Base-by-base conservation (phyloP, 2,113 vertebrate genomes). In the Indicator maculatus region DNA sequence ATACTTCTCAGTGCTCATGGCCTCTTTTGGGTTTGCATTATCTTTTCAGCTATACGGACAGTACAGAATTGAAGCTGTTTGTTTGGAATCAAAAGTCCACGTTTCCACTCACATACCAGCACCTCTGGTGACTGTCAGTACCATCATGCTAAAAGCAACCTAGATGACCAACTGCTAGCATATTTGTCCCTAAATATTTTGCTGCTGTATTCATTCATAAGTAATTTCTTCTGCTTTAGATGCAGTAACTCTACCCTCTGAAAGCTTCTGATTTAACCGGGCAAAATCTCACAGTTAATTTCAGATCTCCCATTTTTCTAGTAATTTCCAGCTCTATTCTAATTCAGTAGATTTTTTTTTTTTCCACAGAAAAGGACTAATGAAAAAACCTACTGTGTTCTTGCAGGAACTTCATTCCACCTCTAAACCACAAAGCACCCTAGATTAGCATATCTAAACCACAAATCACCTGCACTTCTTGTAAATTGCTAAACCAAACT, bases 221-320 rank as follows among this genome's bases (percentile, higher is more conserved):
- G 64, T 33, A 21, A 6, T 39, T 19, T 45, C 27, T 30, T 72
- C 27, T 78, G 36, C 3, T 64, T 65, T 58, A 83, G 26, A 30
- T 28, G 26, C 0, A 11, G 0, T 44, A 69, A 56, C 56, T 10
- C 55, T 8, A 7, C 55, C 24, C 58, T 2, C 18, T 56, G 61
- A 85, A 81, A 89, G 17, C 10, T 79, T 72, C 31, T 73, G n/a
- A 73, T 79, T 56, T 69, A 65, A 11, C 0, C 2, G 47, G 33
- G 26, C 11, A 83, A 88, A 89, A 93, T 26, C 8, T 2, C 13
- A 38, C 15, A 66, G 53, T 59, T 53, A 45, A 2, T 64, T 89
- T 67, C 27, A 67, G 45, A 39, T 45, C 50, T 79, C 27, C 21
- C 6, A 10, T 39, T 88, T 24, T 58, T 88, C 24, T 28, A 55